These are phyloP conservation scores for Temnothorax curvispinosus DNA, from an alignment of 1,140 invertebrate species.

Conservation along the genomic window DNA sequence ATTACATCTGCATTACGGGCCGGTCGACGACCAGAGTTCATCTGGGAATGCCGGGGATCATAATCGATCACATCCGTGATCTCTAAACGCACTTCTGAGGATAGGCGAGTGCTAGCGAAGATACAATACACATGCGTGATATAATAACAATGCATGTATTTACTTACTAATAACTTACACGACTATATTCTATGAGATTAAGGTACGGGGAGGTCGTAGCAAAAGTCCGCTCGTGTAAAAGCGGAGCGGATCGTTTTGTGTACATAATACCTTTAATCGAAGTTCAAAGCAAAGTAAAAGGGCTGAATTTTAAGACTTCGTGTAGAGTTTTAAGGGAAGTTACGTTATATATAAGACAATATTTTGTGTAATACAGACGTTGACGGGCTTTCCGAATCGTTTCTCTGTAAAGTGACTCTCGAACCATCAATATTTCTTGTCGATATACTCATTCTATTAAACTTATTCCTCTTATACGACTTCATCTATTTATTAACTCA, in stretches of 20 bases:
- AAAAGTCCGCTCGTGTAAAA: not conserved
- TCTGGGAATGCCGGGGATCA: not conserved
- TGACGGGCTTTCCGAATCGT: not conserved
- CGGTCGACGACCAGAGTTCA: not conserved
- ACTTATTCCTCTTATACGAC: not conserved
- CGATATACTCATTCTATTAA: not conserved
- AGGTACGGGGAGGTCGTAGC: not conserved
- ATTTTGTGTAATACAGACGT: constrained; percentile 40
- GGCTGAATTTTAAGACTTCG: not conserved
- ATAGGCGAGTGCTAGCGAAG: not conserved
- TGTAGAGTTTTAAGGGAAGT: constrained; percentile 44
- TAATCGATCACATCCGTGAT: constrained; percentile 22
- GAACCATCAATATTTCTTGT: constrained; percentile 31
- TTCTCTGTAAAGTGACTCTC: constrained; percentile 6
- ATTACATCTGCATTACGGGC: constrained; percentile 6
- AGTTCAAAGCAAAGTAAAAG: constrained; percentile 10
- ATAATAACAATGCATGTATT: not conserved
- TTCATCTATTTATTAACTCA: not conserved
- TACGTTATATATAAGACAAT: constrained; percentile 45
- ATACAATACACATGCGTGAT: constrained; percentile 21
- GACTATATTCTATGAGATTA: constrained; percentile 20
- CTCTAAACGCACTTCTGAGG: not conserved
- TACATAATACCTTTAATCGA: constrained; percentile 14
- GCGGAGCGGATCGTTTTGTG: constrained; percentile 6
- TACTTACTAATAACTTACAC: not conserved